phyloP scores from a whole-genome alignment of 1,140 invertebrate species.

The Magallana ariakensis region DNA sequence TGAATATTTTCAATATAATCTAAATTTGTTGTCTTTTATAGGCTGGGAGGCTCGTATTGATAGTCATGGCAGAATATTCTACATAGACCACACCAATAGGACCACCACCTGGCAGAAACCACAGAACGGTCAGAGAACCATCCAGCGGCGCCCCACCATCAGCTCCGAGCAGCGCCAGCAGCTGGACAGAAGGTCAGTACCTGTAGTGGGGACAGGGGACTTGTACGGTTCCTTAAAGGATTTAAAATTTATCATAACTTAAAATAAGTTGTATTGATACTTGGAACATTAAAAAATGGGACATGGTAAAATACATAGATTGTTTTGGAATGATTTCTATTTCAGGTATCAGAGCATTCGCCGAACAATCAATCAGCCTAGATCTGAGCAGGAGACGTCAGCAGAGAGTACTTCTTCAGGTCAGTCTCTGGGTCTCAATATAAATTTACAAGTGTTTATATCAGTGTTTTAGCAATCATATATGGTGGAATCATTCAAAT shows the following conservation, averaged over 20 bases:
- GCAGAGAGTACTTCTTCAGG: constrained; percentile 67
- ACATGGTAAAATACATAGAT: too few species aligned
- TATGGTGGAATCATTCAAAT: too few species aligned
- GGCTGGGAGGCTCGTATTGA: constrained; percentile 99
- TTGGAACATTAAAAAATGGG: too few species aligned
- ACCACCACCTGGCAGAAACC: constrained; percentile 98
- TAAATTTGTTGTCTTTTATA: constrained; percentile 80
- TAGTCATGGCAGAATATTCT: constrained; percentile 98
- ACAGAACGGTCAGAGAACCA: constrained; percentile 64
- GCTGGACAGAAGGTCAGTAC: constrained; percentile 85
- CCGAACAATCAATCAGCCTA: constrained; percentile 86
- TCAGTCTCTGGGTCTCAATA: not conserved
- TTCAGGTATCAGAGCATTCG: constrained; percentile 82
- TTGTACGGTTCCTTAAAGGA: too few species aligned
- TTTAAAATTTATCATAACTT: too few species aligned
- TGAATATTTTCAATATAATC: too few species aligned
- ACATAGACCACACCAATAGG: constrained; percentile 96
- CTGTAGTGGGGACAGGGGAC: too few species aligned
- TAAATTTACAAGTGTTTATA: not conserved
- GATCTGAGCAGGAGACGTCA: constrained; percentile 55
- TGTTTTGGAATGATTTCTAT: not conserved
- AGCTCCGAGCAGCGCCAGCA: constrained; percentile 85
- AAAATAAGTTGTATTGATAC: too few species aligned
- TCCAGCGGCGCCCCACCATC: constrained; percentile 83
- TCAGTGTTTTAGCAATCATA: not conserved